Evolutionary conservation across 1,140 invertebrate species (phyloP).

Genomic region (Psilanteris sp.): DNA sequence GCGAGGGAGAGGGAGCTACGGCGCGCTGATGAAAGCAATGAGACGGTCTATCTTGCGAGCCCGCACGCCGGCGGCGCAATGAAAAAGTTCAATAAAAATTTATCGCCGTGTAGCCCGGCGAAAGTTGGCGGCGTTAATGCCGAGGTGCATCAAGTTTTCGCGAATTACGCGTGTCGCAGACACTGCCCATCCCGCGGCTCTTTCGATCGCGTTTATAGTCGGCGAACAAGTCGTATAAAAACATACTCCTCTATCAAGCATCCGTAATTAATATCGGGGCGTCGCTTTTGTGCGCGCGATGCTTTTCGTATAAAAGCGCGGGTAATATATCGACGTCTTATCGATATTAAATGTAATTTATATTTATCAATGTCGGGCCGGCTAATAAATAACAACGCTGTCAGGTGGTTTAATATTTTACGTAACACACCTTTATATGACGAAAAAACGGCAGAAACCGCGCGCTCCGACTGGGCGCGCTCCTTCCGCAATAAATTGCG

Average conservation of each 20-base stretch:
- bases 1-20: constrained; percentile 17
- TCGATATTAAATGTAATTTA: constrained; percentile 61
- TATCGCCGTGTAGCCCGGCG: constrained; percentile 31
- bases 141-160: constrained; percentile 17
- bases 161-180: constrained; percentile 23
- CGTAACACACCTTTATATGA: constrained; percentile 53
- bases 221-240: constrained; percentile 14
- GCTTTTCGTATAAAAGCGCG: constrained; percentile 36
- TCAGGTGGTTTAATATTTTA: constrained; percentile 55
- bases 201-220: constrained; percentile 10
- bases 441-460: constrained; percentile 36
- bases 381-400: constrained; percentile 54
- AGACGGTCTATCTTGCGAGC: constrained; percentile 27
- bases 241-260: constrained; percentile 16
- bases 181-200: constrained; percentile 8
- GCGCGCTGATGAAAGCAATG: constrained; percentile 54
- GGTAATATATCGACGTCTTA: constrained; percentile 51
- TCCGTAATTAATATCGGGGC: constrained; percentile 43
- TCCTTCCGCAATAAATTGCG: constrained; percentile 51
- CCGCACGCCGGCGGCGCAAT: constrained; percentile 24
- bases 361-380: constrained; percentile 55
- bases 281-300: constrained; percentile 12
- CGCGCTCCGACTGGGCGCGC: neutral
- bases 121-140: constrained; percentile 33
- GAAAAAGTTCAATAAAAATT: constrained; percentile 64